phyloP scores from a whole-genome alignment of 1,140 invertebrate species.

The Thrips palmi region DNA sequence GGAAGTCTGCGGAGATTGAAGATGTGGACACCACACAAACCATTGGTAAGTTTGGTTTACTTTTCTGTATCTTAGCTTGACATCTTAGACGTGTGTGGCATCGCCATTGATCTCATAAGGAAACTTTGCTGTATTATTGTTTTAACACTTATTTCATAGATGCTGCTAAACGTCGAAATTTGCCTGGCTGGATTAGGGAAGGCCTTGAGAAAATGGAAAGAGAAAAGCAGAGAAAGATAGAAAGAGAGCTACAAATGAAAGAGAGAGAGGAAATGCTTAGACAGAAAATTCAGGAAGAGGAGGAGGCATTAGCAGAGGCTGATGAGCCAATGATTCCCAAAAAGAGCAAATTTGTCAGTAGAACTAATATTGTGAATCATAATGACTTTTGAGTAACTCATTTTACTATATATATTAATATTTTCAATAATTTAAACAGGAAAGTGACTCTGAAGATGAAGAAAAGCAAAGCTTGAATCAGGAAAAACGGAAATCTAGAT shows the following conservation, averaged over 20 bases:
- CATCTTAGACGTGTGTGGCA: too few species aligned
- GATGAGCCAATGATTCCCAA: slow-evolving; percentile 29
- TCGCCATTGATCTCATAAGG: too few species aligned
- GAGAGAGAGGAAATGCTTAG: slow-evolving; percentile 36
- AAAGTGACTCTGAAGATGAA: slow-evolving; percentile 33
- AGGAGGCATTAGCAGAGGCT: slow-evolving; percentile 30
- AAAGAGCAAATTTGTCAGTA: slow-evolving; percentile 71
- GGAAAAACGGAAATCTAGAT: slow-evolving; percentile 24
- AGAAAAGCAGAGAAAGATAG: slow-evolving; percentile 77
- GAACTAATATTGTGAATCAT: slow-evolving; percentile 10
- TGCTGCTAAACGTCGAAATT: slow-evolving; percentile 71
- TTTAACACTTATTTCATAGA: slow-evolving; percentile 44
- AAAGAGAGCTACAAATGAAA: slow-evolving; percentile 49
- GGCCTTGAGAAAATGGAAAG: slow-evolving; percentile 94
- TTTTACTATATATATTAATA: slow-evolving; percentile 6
- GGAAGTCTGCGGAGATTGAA: too few species aligned
- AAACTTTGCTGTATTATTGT: slow-evolving; percentile 6
- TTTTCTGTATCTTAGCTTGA: too few species aligned
- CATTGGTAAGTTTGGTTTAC: slow-evolving; percentile 4
- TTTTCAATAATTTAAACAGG: slow-evolving; percentile 18
- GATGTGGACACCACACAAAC: too few species aligned
- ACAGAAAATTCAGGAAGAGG: slow-evolving; percentile 40
- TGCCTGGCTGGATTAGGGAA: slow-evolving; percentile 92
- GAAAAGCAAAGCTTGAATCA: slow-evolving; percentile 25
- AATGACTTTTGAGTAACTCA: slow-evolving; percentile 1